Evolutionary conservation across 2,113 vertebrate genomes (phyloP).

Genomic region (Clinocottus analis): DNA sequence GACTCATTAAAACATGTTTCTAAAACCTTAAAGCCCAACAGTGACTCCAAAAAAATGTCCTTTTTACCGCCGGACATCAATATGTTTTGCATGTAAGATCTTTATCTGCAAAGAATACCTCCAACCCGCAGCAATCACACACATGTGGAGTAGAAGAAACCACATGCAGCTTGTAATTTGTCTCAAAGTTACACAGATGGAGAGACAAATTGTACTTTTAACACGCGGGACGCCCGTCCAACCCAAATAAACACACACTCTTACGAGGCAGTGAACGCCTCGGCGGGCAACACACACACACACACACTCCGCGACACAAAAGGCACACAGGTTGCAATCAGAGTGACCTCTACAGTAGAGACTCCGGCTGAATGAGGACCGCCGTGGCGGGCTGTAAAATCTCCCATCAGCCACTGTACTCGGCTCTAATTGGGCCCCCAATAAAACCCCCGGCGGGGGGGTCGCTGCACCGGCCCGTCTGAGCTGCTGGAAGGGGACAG

Average conservation of each 20-base stretch:
- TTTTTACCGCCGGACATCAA: not conserved
- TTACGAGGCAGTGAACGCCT: constrained; percentile 54
- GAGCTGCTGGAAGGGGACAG: constrained; percentile 64
- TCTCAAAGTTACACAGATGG: not conserved
- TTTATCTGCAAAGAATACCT: not conserved
- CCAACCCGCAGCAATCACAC: too few species aligned
- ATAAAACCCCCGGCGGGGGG: constrained; percentile 70
- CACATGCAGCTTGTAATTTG: not conserved
- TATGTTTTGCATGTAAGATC: not conserved
- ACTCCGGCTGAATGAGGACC: constrained; percentile 44
- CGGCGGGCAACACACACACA: constrained; percentile 30
- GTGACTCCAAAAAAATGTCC: not conserved
- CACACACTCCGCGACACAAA: constrained; percentile 51
- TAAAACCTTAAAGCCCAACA: not conserved
- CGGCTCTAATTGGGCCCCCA: constrained; percentile 61
- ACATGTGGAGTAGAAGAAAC: not conserved
- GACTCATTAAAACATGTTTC: not conserved
- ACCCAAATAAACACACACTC: constrained; percentile 52
- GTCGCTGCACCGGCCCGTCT: constrained; percentile 52
- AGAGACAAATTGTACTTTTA: not conserved
- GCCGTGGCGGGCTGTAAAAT: constrained; percentile 52
- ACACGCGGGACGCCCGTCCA: not conserved
- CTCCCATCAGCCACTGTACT: constrained; percentile 53
- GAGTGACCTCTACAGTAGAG: constrained; percentile 74
- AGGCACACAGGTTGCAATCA: constrained; percentile 66